phyloP scores from a whole-genome alignment of 2,888 invertebrate genomes.

The Branchipolynoe longqiensis region DNA sequence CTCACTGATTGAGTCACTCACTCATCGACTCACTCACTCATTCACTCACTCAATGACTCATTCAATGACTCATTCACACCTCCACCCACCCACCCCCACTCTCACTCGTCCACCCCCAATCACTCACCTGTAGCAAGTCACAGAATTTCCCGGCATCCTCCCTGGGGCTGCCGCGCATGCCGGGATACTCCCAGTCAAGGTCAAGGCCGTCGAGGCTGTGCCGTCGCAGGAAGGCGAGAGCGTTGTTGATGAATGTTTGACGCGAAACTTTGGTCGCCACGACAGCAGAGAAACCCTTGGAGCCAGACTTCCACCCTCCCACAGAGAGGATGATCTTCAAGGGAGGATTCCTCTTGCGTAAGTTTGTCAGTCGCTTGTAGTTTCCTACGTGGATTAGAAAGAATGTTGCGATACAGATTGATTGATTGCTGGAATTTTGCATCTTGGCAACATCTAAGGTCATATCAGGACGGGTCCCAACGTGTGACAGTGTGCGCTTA shows the following conservation, averaged over 20 bases:
- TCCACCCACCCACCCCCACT: no score
- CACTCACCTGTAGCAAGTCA: slow-evolving; percentile 15
- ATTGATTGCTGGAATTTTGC: no score
- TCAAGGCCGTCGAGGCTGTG: slow-evolving; percentile 29
- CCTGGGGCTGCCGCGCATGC: slow-evolving; percentile 6
- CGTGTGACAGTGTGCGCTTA: no score
- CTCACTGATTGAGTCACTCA: no score
- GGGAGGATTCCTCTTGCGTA: slow-evolving; percentile 7
- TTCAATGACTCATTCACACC: no score
- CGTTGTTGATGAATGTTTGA: slow-evolving; percentile 33
- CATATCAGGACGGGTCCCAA: no score
- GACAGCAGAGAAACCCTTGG: slow-evolving; percentile 3
- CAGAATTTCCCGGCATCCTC: slow-evolving; percentile 39
- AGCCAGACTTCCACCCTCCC: slow-evolving; percentile 35
- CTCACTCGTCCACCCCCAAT: no score
- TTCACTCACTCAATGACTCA: no score
- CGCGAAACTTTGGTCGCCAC: background rate
- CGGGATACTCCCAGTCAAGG: slow-evolving; percentile 52
- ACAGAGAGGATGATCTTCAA: slow-evolving; percentile 35
- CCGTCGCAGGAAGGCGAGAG: background rate
- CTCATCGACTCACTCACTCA: no score
- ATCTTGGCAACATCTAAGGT: no score
- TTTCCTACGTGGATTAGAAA: no score
- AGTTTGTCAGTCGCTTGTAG: background rate
- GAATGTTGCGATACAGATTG: no score